Base-by-base conservation (phyloP, 37 sponge, comb jelly and placozoan genomes). In the Corticium candelabrum region DNA sequence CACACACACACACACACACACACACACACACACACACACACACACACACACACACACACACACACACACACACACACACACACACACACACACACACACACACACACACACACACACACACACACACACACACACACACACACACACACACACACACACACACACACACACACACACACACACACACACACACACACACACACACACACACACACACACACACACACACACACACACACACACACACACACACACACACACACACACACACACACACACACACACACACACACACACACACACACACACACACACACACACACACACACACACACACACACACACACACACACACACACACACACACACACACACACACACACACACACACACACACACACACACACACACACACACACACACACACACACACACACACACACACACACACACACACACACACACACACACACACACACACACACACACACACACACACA, bases 161-260 rank as follows among this genome's bases (percentile, higher is more conserved):
- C 56, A 43, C 56, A 43, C 56, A 43, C 56, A 43, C 56, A 43
- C 56, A 43, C 56, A 43, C 56, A 43, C 56, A 43, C 56, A 43
- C 56, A 43, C 56, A 43, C 56, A 43, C 56, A 50, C 75, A 84
- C 68, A 79, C 32, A 1, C 68, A 35, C 75, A 79, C 77, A 78
- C 1, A 31, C 37, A 83, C 78, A 83, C 34, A 74, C 75, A 68
- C 78, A 83, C 43, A 40, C 11, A 43, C 56, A 11, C 34, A 69
- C 33, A 33, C 3, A 43, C 56, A 11, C 56, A 43, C 11, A 43
- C 56, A 43, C 56, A 43, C 56, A 43, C 56, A 43, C 56, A 43
- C 56, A 43, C 56, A 43, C 56, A 43, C 56, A 43, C 56, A 43
- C 56, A 43, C 56, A 43, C 56, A 43, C 56, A 11, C 56, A 11